Evolutionary conservation across 2,797 vertebrate species (phyloP), one percentile per base, ranked within the genome.

Genomic region (Tolypeutes matacus): DNA sequence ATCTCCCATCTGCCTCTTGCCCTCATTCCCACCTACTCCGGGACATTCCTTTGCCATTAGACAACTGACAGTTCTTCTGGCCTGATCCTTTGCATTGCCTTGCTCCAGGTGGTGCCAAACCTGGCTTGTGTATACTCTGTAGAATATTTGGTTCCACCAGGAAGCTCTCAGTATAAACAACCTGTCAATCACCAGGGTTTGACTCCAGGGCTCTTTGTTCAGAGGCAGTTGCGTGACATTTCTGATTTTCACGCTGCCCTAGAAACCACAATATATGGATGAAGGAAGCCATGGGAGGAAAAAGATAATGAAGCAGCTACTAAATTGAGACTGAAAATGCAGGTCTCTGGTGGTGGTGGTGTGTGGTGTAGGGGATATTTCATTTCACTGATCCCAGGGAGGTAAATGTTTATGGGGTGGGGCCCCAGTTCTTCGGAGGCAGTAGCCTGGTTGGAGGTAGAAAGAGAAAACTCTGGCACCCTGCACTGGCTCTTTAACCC

Each of bases 151-250:
- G 87, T 75, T 84, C 70, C 27, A 78, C 60, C 67, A 86, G 82
- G 72, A 94, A 92, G 91, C 31, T 70, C 42, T 67, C 64, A 53
- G 75, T 77, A 51, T 86, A 92, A 82, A 95, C 89, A 96, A 65
- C 21, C 82, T 90, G 70, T 90, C 85, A 62, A 39, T 91, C 83
- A 75, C 29, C 29, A 2, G 84, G 58, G 62, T 78, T 85, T 85
- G 77, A 64, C 75, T 84, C 65, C 34, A 83, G 49, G 78, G 42
- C 69, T 77, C 86, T 94, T 96, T 91, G 75, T 69, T 92, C 56
- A 34, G 25, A 78, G 64, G 89, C 25, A 70, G 34, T 10, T 94
- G 51, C 9, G 0, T 92, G 84, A 91, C 78, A 70, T 75, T 82
- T 78, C 8, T 39, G 65, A 51, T 56, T 87, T 85, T 49, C 18